Evolutionary conservation across 2,888 invertebrate genomes (phyloP), one percentile per base, ranked within the genome.

Genomic region (Melangyna quadrimaculata): DNA sequence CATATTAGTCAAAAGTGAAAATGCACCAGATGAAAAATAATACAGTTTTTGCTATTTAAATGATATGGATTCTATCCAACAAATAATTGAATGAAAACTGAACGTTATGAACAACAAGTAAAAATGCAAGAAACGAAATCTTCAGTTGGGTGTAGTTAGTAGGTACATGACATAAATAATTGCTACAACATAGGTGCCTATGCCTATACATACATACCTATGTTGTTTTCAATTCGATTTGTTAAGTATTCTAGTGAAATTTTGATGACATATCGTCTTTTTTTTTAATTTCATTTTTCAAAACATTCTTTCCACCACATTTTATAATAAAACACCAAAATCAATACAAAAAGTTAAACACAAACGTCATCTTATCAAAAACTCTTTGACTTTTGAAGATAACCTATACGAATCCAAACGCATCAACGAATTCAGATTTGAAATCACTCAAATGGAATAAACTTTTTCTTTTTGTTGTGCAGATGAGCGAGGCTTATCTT

Each of bases 381-480:
- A 51, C 32, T 53, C 53, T 59, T 14, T 71, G 75, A 65, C 75
- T 40, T 40, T 40, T 17, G 2, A 3, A 59, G 81, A 81, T 81
- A 81, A 81, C 81, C 81, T 10, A 10, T 9, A 32, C 35, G n/a
- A 51, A 63, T 67, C 43, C 35, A 80, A 71, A 37, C 63, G 70
- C 70, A n/a, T n/a, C n/a, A 57, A 37, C 53, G 45, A 37, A 71
- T 71, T 67, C 65, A 43, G 43, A 75, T 75, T 75, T 27, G 19
- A 79, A 51, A 48, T 63, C 51, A 43, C 43, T 67, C 40, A 27
- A 19, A 32, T 24, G 40, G 59, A 70, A 59, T 70, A 27, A 65
- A 57, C 12, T 24, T 35, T 37, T 53, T 32, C 17, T 65, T 29
- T 27, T 65, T 27, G 27, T 27, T 37, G 37, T 65, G 10, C 40